These are phyloP conservation scores for Oncopodura yosiiana DNA, from an alignment of 1,140 invertebrate genomes.

Conservation along the genomic window DNA sequence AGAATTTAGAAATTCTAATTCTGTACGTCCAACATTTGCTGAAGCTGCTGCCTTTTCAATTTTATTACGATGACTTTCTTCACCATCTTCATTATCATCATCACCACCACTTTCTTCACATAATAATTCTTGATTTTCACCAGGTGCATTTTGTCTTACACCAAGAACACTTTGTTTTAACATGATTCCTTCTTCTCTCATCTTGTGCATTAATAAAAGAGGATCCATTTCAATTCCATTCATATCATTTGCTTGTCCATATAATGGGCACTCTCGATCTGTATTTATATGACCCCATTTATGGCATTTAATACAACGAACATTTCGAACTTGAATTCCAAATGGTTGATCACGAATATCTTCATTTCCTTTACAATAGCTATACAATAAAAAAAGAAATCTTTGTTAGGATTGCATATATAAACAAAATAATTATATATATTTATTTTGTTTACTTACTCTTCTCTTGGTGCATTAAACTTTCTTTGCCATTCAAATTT, in stretches of 20 bases:
- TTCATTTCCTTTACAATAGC: constrained; percentile 88
- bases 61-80: constrained; percentile 39
- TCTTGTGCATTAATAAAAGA: constrained; percentile 70
- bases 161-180: constrained; percentile 65
- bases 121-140: constrained; percentile 39
- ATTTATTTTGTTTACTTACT: constrained; percentile 42
- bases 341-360: constrained; percentile 97
- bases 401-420: not conserved
- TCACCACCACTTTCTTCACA: constrained; percentile 41
- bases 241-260: constrained; percentile 63
- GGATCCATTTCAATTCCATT: constrained; percentile 53
- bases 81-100: constrained; percentile 51
- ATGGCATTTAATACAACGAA: constrained; percentile 95
- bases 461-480: constrained; percentile 94
- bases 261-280: constrained; percentile 87
- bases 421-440: not conserved
- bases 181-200: constrained; percentile 82
- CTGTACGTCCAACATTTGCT: constrained; percentile 37
- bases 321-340: constrained; percentile 95
- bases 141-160: constrained; percentile 49
- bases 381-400: constrained; percentile 39
- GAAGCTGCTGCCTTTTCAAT: not conserved
- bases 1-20: constrained; percentile 69
- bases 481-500: constrained; percentile 99
- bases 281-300: constrained; percentile 99